Base-by-base conservation (phyloP, 2,113 vertebrate genomes). In the Sebastes schlegelii region DNA sequence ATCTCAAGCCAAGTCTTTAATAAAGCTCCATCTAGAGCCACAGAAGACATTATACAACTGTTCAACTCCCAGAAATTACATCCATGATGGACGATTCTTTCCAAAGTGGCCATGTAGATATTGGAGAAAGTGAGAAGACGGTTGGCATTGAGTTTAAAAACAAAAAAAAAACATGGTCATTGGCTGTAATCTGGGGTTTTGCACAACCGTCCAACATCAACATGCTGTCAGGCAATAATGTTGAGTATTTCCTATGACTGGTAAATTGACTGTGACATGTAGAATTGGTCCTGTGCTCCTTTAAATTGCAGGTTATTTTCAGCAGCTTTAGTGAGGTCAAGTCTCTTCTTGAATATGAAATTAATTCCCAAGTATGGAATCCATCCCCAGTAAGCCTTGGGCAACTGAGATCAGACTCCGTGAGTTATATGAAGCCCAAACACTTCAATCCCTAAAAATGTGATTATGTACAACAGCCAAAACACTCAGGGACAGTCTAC, bases 401-500 rank as follows among this genome's bases (percentile, higher is more conserved):
- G 17, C 21, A 68, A 63, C 74, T 51, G 58, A 40, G 17, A 67
- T 86, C 71, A 80, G 73, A 58, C 73, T 73, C 62, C 34, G 64
- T 54, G 49, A 74, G 40, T 73, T 67, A 62, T 67, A 62, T 43
- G 19, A 85, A 46, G 67, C 67, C 34, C 19, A 57, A 19, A 34
- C 45, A 19, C 23, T 4, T 46, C 16, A n/a, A 52, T 34, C 58
- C 52, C 40, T 40, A 10, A 60, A 85, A 77, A 74, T 63, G 40
- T 67, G 67, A 82, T 79, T 73, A 26, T 83, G 48, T 34, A 23
- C 74, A 86, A 82, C 57, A 82, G 71, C 78, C 49, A 71, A 75
- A 80, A 72, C 6, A 34, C 66, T 74, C 57, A 55, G 60, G 63
- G 62, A 82, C 69, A 51, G 55, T 79, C 64, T 61, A 45, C 17